A percentile compares a stretch with the other conserved stretches of the same genome.
Evolutionary conservation across 2,888 invertebrate genomes (phyloP).

Genomic region (Sarcophaga subvicina): DNA sequence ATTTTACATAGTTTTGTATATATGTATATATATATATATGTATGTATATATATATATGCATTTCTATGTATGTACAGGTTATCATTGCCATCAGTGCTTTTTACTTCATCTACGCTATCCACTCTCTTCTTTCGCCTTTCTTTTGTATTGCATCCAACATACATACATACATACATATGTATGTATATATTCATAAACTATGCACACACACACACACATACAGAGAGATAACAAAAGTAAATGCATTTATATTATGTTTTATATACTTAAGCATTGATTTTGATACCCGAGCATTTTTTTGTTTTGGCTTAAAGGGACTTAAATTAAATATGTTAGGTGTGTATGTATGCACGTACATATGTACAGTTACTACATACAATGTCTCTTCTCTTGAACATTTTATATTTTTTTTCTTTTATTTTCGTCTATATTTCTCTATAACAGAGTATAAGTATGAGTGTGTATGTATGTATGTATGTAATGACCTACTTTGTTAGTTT

Average conservation of each 20-base stretch:
- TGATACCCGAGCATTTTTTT: conserved; percentile 18
- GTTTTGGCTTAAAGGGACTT: conserved; percentile 27
- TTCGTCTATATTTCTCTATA: too few species aligned
- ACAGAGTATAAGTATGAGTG: neutral
- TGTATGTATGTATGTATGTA: conserved; percentile 62
- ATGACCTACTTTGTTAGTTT: conserved; percentile 58
- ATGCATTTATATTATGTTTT: neutral
- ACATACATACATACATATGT: neutral
- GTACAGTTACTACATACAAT: neutral
- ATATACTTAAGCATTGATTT: neutral
- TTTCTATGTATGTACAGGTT: neutral
- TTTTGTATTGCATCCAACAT: neutral
- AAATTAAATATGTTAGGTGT: neutral
- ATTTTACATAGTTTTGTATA: conserved; percentile 41
- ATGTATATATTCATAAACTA: too few species aligned
- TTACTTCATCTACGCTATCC: neutral
- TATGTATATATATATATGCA: neutral
- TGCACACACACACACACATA: neutral
- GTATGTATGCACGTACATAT: conserved; percentile 8
- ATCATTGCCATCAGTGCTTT: neutral
- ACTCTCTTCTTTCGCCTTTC: neutral
- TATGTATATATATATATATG: neutral
- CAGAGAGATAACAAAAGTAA: neutral
- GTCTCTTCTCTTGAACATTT: too few species aligned
- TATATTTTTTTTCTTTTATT: too few species aligned